Evolutionary conservation across 2,113 vertebrate species (phyloP).

Genomic region (Pterocles gutturalis): DNA sequence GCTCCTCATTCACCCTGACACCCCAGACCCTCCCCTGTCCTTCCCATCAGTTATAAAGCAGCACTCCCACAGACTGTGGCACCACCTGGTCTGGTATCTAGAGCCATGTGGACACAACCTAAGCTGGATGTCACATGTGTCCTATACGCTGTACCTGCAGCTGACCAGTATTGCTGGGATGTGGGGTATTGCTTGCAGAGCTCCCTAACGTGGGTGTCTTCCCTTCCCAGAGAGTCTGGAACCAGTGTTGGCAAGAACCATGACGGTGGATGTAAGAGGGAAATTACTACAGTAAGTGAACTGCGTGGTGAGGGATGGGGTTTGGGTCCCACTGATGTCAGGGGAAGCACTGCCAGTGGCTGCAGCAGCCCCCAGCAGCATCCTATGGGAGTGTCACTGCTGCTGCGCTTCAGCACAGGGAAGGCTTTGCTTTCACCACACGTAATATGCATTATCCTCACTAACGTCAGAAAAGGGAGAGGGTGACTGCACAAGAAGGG

Average conservation of each 20-base stretch:
- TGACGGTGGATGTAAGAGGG: constrained; percentile 20
- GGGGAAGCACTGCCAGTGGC: not conserved
- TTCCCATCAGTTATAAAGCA: not conserved
- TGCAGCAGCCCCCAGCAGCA: not conserved
- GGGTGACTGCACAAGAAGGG: not conserved
- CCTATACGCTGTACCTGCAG: accelerated
- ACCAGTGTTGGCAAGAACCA: not conserved
- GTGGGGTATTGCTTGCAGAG: not conserved
- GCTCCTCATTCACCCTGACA: not conserved
- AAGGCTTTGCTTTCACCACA: not conserved
- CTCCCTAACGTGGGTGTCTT: not conserved
- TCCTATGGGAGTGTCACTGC: not conserved
- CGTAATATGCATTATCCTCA: accelerated
- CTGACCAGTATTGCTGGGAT: not conserved
- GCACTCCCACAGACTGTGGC: not conserved
- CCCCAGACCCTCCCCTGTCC: not conserved
- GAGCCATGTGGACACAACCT: not conserved
- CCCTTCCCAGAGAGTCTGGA: constrained; percentile 15
- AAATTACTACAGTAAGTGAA: constrained; percentile 17
- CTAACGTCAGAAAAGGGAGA: not conserved
- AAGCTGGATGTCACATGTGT: not conserved
- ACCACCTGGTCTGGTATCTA: not conserved
- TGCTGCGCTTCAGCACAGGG: not conserved
- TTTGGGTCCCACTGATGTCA: not conserved
- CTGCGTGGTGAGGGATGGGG: not conserved